Base-by-base conservation (phyloP, 2,888 invertebrate species). In the Anarsia innoxiella region DNA sequence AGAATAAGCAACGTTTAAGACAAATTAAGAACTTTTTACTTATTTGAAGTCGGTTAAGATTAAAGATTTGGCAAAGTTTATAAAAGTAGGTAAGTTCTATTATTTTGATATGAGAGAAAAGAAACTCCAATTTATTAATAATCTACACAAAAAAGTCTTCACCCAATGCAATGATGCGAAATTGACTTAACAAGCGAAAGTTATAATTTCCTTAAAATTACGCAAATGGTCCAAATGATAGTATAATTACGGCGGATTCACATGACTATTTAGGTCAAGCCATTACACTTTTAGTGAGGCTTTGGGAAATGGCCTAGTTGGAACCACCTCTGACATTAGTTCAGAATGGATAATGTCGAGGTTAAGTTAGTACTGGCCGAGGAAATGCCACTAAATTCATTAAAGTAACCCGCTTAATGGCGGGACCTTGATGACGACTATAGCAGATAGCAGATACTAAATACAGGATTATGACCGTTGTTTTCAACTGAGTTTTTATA, bases 311-410 rank as follows among this genome's bases (percentile, higher is more conserved):
- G 56, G 46, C 57, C 53, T 43, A 49, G 51, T 56, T 55, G 39
- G 39, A 41, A 42, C 60, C 59, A 70, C 65, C 67, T 64, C 46
- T 62, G 68, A 59, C 62, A 68, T 66, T 65, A 53, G 49, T 60
- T 58, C 51, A 51, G 54, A 61, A 59, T 56, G 60, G 48, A 56
- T 33, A 55, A 54, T 53, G 58, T 58, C 54, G 59, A 54, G 64
- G 64, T 56, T 61, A 25, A 25, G 19, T 19, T 19, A 6, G 19
- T 19, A 66, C 51, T 49, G 44, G 53, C 46, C 49, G 58, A 54
- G 56, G 58, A 64, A 66, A 60, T 19, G 8, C 19, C n/a, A n/a
- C n/a, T n/a, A n/a, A n/a, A 19, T 52, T 52, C 43, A 40, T 56
- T 46, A 58, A 48, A 57, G 51, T n/a, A n/a, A n/a, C 37, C 37